Evolutionary conservation across 2,888 invertebrate species (phyloP).

Genomic region (Trissolcus brochymenae): DNA sequence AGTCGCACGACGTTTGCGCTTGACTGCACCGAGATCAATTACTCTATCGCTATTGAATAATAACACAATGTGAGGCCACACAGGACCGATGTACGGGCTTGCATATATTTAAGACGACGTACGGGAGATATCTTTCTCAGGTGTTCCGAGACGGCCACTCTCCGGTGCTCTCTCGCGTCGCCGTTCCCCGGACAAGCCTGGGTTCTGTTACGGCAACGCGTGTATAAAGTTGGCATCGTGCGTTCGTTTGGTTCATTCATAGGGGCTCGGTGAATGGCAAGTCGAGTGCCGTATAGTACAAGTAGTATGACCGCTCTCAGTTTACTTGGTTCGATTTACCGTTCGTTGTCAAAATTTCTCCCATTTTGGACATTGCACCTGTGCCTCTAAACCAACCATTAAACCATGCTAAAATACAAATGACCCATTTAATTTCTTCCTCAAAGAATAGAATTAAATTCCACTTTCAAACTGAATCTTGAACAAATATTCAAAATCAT

Average conservation of each 20-base stretch:
- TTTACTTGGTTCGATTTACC: constrained; percentile 45
- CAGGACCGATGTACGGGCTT: constrained; percentile 56
- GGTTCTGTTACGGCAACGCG: constrained; percentile 57
- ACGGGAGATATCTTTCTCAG: constrained; percentile 55
- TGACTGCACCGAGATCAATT: constrained; percentile 66
- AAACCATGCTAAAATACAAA: background rate
- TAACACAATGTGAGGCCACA: constrained; percentile 65
- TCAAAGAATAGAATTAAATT: too few species aligned
- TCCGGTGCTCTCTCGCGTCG: constrained; percentile 49
- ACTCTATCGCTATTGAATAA: constrained; percentile 71
- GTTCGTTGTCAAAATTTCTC: too few species aligned
- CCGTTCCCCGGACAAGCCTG: constrained; percentile 55
- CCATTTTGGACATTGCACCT: too few species aligned
- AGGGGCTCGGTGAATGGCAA: constrained; percentile 71
- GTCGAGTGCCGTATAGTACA: constrained; percentile 63
- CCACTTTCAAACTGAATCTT: too few species aligned
- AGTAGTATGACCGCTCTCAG: constrained; percentile 53
- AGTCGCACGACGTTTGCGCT: constrained; percentile 49
- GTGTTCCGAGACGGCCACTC: constrained; percentile 55
- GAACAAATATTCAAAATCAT: too few species aligned
- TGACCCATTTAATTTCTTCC: background rate
- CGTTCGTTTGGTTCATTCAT: constrained; percentile 72
- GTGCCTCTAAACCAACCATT: background rate
- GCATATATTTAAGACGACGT: constrained; percentile 59
- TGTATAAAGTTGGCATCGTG: constrained; percentile 67